Evolutionary conservation across 2,888 invertebrate species (phyloP).

Genomic region (Augochlorella aurata): DNA sequence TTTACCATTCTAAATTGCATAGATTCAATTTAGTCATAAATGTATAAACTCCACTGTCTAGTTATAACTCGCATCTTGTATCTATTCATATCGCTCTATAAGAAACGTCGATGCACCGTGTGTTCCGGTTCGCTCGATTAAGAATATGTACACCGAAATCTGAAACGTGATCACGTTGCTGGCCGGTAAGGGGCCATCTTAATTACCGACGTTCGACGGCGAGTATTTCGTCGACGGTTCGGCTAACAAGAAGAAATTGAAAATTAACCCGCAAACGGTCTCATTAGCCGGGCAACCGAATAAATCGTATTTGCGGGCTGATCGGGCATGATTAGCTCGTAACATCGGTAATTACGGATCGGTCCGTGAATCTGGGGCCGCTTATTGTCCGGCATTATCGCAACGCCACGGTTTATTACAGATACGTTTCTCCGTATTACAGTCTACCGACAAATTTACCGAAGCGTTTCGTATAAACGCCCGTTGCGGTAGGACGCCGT

Average conservation of each 20-base stretch:
- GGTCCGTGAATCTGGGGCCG: slow-evolving; percentile 47
- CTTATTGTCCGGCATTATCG: slow-evolving; percentile 64
- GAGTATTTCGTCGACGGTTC: background rate
- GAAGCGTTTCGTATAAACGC: slow-evolving; percentile 50
- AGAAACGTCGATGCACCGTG: background rate
- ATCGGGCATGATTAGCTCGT: slow-evolving; percentile 50
- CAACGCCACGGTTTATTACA: slow-evolving; percentile 60
- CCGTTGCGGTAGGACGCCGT: slow-evolving; percentile 25
- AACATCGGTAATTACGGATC: slow-evolving; percentile 62
- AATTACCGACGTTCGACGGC: background rate
- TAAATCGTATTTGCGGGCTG: slow-evolving; percentile 37
- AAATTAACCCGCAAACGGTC: slow-evolving; percentile 42
- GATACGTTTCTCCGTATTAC: slow-evolving; percentile 54
- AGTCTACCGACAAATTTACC: slow-evolving; percentile 45
- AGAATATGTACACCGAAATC: background rate
- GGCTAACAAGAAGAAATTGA: slow-evolving; percentile 36
- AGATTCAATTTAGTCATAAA: too few species aligned
- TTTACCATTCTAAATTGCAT: too few species aligned
- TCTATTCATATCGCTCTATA: background rate
- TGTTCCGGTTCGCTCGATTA: background rate
- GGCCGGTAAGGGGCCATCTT: background rate
- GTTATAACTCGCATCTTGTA: background rate
- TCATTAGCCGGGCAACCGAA: slow-evolving; percentile 21
- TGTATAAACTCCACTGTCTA: too few species aligned
- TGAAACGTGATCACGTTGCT: background rate